Evolutionary conservation across 1,140 invertebrate genomes (phyloP).

Genomic region (Zaprionus taronus): DNA sequence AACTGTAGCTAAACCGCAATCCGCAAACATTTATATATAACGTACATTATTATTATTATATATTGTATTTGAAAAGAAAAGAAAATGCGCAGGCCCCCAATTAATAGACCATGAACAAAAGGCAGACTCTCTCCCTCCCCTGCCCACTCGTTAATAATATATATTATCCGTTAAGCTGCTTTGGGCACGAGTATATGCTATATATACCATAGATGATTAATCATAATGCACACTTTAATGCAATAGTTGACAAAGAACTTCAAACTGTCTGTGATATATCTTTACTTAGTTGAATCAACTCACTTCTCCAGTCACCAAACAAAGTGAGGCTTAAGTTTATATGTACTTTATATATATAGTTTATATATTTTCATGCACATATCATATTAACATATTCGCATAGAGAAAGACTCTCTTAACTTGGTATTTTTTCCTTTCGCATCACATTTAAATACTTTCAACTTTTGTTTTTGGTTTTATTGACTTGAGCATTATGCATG

Average conservation of each 20-base stretch:
- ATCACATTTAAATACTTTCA: slow-evolving; percentile 1
- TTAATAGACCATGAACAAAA: slow-evolving; percentile 77
- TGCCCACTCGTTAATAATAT: neutral
- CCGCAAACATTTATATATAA: slow-evolving; percentile 24
- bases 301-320: neutral
- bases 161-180: slow-evolving; percentile 3
- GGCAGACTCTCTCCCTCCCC: slow-evolving; percentile 48
- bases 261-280: neutral
- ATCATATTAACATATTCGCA: too few species aligned
- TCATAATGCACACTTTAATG: neutral
- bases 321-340: neutral
- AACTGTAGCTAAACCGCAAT: neutral
- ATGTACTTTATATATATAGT: too few species aligned
- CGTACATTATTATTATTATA: slow-evolving; percentile 23
- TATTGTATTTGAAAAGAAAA: slow-evolving; percentile 49
- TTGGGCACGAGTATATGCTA: neutral
- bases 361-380: too few species aligned
- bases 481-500: neutral
- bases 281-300: neutral
- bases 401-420: neutral
- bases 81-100: slow-evolving; percentile 60
- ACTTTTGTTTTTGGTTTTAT: slow-evolving; percentile 1
- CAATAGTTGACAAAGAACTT: neutral
- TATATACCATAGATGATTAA: neutral
- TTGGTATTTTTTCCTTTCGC: neutral